Base-by-base conservation (phyloP, 2,888 invertebrate genomes). In the Falcaria lacertinaria region DNA sequence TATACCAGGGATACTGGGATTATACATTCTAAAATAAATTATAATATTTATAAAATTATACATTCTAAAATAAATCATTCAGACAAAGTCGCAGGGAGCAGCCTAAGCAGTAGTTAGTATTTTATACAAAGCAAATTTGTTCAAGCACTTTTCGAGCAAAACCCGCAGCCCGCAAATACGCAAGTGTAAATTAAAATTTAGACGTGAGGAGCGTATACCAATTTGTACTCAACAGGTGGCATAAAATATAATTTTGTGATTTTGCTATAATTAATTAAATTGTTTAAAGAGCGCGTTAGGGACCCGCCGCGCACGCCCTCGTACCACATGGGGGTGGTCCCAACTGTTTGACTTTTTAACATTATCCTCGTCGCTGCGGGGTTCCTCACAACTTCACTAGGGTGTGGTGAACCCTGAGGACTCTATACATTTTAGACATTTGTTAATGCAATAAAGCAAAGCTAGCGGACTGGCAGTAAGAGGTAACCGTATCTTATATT, bases 291-390 rank as follows among this genome's bases (percentile, higher is more conserved):
- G 71, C 67, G 53, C 63, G 67, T 72, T 76, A 69, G 77, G 67
- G 64, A 54, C 74, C 79, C 73, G 77, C 73, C 64, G 81, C 75
- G 85, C 43, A 76, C 84, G 80, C 83, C 85, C 81, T 87, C 86
- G 57, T 86, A 86, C 86, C 70, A 60, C 52, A 37, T 39, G 50
- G 51, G 64, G 64, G 67, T 53, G 45, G 57, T 43, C 33, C 43
- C 25, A 25, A 47, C 45, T 56, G 56, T 57, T 7, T 68, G 64
- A 67, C 61, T 67, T 60, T 64, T 81, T 74, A 78, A 77, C 74
- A 62, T 61, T 57, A 69, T 69, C 69, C 73, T 47, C 45, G 41
- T 22, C 70, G 22, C 74, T 50, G 66, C 64, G 64, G 80, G 83
- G 68, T 11, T 11, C 22, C 3, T 28, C 2, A 28, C 8, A 2